Conservation (phyloP, 2,113 vertebrate genomes). For the Cinclus cinclus region DNA sequence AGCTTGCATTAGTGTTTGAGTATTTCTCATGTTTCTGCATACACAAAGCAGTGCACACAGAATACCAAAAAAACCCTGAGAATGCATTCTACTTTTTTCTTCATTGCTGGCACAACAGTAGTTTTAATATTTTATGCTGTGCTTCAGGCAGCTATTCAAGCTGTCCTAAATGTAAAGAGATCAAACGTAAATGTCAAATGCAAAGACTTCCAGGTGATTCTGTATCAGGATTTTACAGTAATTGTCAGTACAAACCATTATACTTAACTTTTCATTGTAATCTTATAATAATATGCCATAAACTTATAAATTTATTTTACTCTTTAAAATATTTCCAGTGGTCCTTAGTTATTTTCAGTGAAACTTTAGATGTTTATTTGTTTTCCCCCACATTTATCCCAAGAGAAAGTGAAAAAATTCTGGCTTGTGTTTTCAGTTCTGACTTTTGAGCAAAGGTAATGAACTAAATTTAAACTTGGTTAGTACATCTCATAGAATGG, state of each 20-base stretch:
- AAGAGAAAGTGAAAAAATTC: neutral
- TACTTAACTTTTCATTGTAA: neutral
- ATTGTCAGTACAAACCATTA: neutral
- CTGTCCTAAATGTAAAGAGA: neutral
- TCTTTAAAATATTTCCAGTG: neutral
- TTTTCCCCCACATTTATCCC: rapidly evolving
- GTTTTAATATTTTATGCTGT: neutral
- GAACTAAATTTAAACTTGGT: neutral
- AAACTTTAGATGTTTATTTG: neutral
- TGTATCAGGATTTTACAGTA: neutral
- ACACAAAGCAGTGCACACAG: neutral
- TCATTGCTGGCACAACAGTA: neutral
- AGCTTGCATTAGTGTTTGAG: neutral
- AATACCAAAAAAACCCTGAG: neutral
- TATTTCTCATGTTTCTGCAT: neutral
- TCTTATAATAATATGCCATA: neutral
- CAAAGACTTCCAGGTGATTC: neutral
- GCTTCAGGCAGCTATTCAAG: neutral
- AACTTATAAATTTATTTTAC: neutral
- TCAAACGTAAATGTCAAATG: neutral
- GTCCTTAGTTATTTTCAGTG: neutral
- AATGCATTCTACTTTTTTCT: neutral
- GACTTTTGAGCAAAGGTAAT: neutral
- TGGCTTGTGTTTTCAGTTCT: neutral
- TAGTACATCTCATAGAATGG: neutral